These are phyloP conservation scores for Panthera leo DNA, from an alignment of 2,113 vertebrate genomes.

Conservation along the genomic window DNA sequence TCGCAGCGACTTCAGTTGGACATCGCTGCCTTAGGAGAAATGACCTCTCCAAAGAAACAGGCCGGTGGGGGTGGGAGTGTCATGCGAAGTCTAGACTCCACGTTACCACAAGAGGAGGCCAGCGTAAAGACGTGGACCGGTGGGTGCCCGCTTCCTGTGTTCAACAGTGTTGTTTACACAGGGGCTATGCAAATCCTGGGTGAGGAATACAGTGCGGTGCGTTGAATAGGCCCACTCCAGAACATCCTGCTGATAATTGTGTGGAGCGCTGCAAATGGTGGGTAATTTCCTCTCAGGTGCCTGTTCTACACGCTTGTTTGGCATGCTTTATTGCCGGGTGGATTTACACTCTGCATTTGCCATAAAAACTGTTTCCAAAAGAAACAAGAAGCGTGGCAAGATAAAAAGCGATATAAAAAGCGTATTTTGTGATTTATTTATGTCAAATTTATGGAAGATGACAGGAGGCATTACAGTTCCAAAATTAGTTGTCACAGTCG, in stretches of 20 bases:
- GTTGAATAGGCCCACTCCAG: slow-evolving; percentile 53
- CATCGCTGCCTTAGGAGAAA: not conserved
- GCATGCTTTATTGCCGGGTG: slow-evolving; percentile 80
- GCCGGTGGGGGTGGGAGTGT: not conserved
- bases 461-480: slow-evolving; percentile 78
- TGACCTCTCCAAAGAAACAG: not conserved
- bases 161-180: not conserved
- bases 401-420: slow-evolving; percentile 81
- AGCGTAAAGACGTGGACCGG: accelerated
- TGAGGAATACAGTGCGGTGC: not conserved
- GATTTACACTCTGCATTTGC: slow-evolving; percentile 80
- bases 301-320: slow-evolving; percentile 75
- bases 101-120: not conserved
- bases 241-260: slow-evolving; percentile 75
- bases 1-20: not conserved
- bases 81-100: not conserved
- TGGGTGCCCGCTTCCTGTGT: not conserved
- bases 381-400: slow-evolving; percentile 79
- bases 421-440: slow-evolving; percentile 82
- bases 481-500: slow-evolving; percentile 79
- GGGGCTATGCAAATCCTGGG: slow-evolving; percentile 10
- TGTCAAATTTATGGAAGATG: slow-evolving; percentile 82
- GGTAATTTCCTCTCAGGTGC: slow-evolving; percentile 79
- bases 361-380: slow-evolving; percentile 83
- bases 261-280: slow-evolving; percentile 60